Base-by-base conservation (phyloP, 2,113 vertebrate species). In the Pygathrix nemaeus region DNA sequence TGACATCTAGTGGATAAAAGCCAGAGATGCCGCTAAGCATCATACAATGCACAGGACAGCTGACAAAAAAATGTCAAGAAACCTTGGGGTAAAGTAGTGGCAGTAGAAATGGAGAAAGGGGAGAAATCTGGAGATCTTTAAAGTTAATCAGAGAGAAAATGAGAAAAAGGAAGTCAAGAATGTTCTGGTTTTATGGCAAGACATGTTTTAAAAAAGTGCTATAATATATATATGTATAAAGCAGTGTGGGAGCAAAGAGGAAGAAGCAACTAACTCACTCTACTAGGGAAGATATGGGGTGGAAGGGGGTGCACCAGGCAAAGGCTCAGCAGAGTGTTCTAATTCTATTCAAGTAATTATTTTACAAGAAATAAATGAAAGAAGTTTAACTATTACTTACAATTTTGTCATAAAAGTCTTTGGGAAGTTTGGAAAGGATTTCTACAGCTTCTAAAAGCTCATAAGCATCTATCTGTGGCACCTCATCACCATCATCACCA, bases 341-440 rank as follows among this genome's bases (percentile, higher is more conserved):
- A 84, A 72, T 64, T 76, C 66, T 79, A 90, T 32, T 95, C 40
- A 88, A 68, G 55, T 40, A 82, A 82, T 43, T 48, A 70, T 70
- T 96, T 93, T 76, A 93, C 94, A 85, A 38, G 25, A 97, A 97
- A 88, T 78, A 95, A 90, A 40, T 40, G 6, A 23, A 8, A 98
- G 14, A 52, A 76, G 75, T 66, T 55, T 91, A 93, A 78, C 61
- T 45, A 78, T 80, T 85, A 98, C 99, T 99, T 98, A 99, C 99
- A 97, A 99, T 99, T 99, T 99, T 99, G 27, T 99, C 99, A 98
- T 99, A 99, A 98, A 99, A 99, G 96, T 99, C 99, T 99, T 99
- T 99, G 64, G 99, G 99, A 97, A 99, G 98, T 98, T 99, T 99
- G 81, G 99, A 99, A 97, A 99, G 99, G 98, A 99, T 99, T 97